Percentiles rank a stretch among this genome's conserved stretches.
Evolutionary conservation across 2,888 invertebrate genomes (phyloP).

Genomic region (Steromphala cineraria): DNA sequence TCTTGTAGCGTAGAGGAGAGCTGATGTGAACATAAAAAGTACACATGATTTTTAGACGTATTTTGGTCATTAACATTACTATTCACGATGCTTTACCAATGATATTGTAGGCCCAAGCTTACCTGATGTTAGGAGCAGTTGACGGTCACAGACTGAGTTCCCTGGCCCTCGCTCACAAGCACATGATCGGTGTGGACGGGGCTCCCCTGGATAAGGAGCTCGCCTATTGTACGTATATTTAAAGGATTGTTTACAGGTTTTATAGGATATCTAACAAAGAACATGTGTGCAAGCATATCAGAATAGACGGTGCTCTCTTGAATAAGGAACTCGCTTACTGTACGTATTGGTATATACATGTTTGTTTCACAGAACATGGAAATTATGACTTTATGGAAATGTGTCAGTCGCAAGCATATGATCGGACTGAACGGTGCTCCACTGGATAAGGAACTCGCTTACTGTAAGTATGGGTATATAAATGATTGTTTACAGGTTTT

Average conservation of each 20-base stretch:
- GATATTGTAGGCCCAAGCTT: slow-evolving; percentile 48
- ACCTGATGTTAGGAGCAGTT: slow-evolving; percentile 64
- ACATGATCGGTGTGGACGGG: slow-evolving; percentile 69
- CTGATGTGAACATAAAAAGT: no score
- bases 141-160: slow-evolving; percentile 65
- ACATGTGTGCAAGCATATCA: slow-evolving; percentile 72
- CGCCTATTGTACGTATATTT: slow-evolving; percentile 63
- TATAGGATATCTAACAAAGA: no score
- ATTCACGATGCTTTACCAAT: no score
- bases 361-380: no score
- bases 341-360: slow-evolving; percentile 24
- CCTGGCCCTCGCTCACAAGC: slow-evolving; percentile 71
- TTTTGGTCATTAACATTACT: no score
- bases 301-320: slow-evolving; percentile 66
- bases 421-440: slow-evolving; percentile 70
- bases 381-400: no score
- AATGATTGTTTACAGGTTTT: no score
- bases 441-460: slow-evolving; percentile 62
- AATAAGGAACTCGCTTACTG: slow-evolving; percentile 68
- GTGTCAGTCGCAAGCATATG: slow-evolving; percentile 71
- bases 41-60: no score
- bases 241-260: no score
- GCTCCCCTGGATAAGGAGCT: slow-evolving; percentile 61
- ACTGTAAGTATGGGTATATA: slow-evolving; percentile 57
- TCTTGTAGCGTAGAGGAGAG: no score